Conservation (phyloP, 2,113 vertebrate species). For the Bagarius yarrelli region DNA sequence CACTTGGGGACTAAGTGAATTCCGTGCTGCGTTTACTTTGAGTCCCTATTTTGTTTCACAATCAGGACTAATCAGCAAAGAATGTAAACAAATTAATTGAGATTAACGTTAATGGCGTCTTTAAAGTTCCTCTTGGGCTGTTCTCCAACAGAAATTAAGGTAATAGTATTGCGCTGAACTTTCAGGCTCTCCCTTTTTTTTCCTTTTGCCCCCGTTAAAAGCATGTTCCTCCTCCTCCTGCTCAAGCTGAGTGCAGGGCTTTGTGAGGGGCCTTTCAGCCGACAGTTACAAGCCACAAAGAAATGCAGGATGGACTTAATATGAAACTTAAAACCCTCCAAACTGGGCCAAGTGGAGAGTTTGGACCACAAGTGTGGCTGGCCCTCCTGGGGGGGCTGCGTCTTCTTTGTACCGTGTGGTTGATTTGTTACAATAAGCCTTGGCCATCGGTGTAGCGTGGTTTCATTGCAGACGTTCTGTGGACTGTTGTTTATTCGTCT, state of each 20-base stretch:
- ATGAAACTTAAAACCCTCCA: constrained; percentile 47
- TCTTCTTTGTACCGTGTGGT: constrained; percentile 29
- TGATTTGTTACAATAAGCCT: constrained; percentile 46
- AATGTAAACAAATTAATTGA: constrained; percentile 63
- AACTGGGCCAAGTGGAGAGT: constrained; percentile 43
- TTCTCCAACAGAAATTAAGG: constrained; percentile 51
- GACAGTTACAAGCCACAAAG: constrained; percentile 31
- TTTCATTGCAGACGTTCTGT: constrained; percentile 24
- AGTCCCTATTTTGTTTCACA: constrained; percentile 29
- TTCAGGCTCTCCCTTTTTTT: not conserved
- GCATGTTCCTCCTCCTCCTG: constrained; percentile 14
- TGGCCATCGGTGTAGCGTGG: constrained; percentile 20
- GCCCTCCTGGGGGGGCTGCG: constrained; percentile 2
- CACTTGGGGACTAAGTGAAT: not conserved
- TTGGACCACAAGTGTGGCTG: constrained; percentile 28
- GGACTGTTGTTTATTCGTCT: constrained; percentile 31
- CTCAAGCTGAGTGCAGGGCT: constrained; percentile 12
- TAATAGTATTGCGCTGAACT: constrained; percentile 44
- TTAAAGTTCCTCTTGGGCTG: constrained; percentile 50
- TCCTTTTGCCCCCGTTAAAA: not conserved
- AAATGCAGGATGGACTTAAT: constrained; percentile 41
- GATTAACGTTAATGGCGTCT: constrained; percentile 58
- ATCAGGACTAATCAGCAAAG: constrained; percentile 42
- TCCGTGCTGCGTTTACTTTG: constrained; percentile 18
- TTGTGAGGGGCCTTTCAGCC: constrained; percentile 27